Conservation (phyloP, 2,888 invertebrate species). For the Maniola hyperantus region DNA sequence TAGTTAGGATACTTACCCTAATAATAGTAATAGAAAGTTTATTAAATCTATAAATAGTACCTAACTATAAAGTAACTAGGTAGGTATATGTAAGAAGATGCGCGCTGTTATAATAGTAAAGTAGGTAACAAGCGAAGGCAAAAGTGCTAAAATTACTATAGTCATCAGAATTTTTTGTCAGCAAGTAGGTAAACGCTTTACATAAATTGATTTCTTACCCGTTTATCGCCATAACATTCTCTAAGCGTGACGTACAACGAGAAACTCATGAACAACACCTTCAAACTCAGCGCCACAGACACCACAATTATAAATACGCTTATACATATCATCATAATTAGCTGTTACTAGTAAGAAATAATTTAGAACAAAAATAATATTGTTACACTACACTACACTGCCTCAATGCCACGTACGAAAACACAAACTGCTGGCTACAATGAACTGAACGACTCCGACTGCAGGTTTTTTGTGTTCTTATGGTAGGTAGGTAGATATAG, state of each 20-base stretch:
- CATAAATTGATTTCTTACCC: conserved; percentile 38
- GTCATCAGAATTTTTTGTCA: conserved; percentile 14
- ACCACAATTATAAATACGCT: conserved; percentile 66
- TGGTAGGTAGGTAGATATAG: too few species aligned
- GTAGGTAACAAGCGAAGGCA: background rate
- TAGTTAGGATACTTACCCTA: too few species aligned
- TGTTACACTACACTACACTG: background rate
- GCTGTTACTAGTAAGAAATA: background rate
- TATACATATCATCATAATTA: conserved; percentile 13
- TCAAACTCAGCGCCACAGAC: conserved; percentile 68
- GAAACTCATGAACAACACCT: conserved; percentile 70
- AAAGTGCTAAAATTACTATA: background rate
- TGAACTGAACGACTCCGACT: conserved; percentile 45
- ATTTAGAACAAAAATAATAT: conserved; percentile 12
- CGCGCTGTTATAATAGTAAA: background rate
- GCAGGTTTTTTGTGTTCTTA: conserved; percentile 41
- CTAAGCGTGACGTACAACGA: conserved; percentile 50
- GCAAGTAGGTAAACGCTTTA: background rate
- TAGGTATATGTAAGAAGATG: background rate
- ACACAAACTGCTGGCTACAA: conserved; percentile 29
- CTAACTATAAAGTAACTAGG: background rate
- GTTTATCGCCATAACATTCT: conserved; percentile 36
- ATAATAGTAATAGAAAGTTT: too few species aligned
- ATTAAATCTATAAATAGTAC: too few species aligned
- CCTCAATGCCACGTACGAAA: conserved; percentile 27